Percentiles rank a stretch among this genome's conserved stretches.
These are phyloP conservation scores for Ichneumoninae sp. DNA, from an alignment of 2,888 invertebrate species.

Conservation along the genomic window DNA sequence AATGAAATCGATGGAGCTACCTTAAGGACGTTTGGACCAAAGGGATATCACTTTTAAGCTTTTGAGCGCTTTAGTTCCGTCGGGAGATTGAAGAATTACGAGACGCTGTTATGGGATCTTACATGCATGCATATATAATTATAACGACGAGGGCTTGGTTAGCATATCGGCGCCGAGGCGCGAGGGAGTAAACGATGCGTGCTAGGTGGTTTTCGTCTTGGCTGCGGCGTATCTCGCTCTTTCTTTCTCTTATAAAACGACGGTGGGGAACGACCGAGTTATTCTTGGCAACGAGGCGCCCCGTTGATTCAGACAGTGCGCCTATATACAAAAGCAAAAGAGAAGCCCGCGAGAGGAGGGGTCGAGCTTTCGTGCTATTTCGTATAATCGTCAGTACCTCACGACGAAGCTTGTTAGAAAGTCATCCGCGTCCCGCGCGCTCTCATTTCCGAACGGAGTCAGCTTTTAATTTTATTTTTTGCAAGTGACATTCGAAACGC, in stretches of 20 bases:
- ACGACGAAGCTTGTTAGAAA: slow-evolving; percentile 53
- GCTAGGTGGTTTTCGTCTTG: slow-evolving; percentile 64
- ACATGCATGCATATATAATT: slow-evolving; percentile 5
- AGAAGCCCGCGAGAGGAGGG: slow-evolving; percentile 70
- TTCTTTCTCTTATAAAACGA: slow-evolving; percentile 55
- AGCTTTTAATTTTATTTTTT: not conserved
- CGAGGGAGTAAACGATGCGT: slow-evolving; percentile 64
- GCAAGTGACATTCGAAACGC: not conserved
- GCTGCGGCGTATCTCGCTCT: slow-evolving; percentile 44
- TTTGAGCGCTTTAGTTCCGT: not conserved
- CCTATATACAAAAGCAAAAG: slow-evolving; percentile 50
- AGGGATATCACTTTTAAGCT: not conserved
- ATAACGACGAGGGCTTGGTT: slow-evolving; percentile 27
- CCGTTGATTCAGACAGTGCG: slow-evolving; percentile 63
- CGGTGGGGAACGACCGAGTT: slow-evolving; percentile 76
- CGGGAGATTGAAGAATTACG: slow-evolving; percentile 27
- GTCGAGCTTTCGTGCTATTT: slow-evolving; percentile 77
- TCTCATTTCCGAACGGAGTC: not conserved
- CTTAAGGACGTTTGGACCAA: not conserved
- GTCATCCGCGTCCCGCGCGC: slow-evolving; percentile 53
- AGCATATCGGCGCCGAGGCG: slow-evolving; percentile 52
- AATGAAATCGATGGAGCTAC: too few species aligned
- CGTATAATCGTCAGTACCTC: slow-evolving; percentile 63
- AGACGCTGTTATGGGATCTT: slow-evolving; percentile 37
- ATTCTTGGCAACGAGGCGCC: slow-evolving; percentile 79